These are phyloP conservation scores for Deroplatys truncata DNA, from an alignment of 2,888 invertebrate genomes.

Conservation along the genomic window DNA sequence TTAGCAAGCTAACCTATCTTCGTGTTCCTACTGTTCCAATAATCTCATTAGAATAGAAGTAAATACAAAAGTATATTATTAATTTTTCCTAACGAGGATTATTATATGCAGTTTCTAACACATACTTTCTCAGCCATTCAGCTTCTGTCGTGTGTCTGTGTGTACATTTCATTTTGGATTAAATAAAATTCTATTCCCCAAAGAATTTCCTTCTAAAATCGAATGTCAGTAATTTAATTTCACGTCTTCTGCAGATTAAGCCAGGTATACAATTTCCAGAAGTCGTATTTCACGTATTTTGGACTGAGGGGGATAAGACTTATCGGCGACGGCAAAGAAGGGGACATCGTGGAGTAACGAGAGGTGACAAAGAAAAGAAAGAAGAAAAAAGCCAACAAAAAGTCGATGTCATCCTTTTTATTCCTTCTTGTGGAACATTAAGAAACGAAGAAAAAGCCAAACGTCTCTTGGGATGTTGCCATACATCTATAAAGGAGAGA, in stretches of 20 bases:
- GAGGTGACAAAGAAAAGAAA: not conserved
- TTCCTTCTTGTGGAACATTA: not conserved
- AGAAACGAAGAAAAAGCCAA: not conserved
- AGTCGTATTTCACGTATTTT: not conserved
- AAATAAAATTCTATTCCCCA: not conserved
- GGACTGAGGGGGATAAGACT: not conserved
- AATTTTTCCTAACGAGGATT: no score
- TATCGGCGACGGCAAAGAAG: not conserved
- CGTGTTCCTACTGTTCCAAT: no score
- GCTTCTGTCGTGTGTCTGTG: no score
- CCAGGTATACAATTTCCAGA: not conserved
- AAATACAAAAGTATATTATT: no score
- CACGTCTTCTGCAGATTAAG: not conserved
- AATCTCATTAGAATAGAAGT: no score
- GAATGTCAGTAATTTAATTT: not conserved
- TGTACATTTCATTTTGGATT: not conserved
- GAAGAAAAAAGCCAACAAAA: not conserved
- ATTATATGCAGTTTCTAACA: no score
- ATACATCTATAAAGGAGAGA: no score
- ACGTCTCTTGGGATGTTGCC: no score
- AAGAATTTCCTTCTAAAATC: not conserved
- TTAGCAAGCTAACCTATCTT: no score
- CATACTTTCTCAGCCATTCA: no score
- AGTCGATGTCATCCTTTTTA: not conserved
- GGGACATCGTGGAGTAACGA: not conserved